Evolutionary conservation across 2,797 vertebrate genomes (phyloP), one percentile per base, ranked within the genome.

Genomic region (Fistularia commersonii): DNA sequence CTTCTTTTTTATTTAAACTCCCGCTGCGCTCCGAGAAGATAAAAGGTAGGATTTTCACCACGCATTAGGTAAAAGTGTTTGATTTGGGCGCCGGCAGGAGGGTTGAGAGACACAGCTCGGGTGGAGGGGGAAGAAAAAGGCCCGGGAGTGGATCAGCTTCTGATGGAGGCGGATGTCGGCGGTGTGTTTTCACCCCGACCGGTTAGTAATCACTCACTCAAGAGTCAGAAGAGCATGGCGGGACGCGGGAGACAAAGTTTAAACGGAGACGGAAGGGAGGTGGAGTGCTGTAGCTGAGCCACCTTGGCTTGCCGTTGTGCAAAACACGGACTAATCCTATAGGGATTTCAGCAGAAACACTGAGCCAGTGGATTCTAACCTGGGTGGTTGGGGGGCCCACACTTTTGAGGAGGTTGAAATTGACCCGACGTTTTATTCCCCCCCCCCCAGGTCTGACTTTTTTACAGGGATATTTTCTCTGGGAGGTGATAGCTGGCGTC

Each of bases 11-110:
- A 70, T 67, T 66, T 48, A 37, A 54, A 32, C 74, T 54, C 77
- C 76, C 6, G 51, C 78, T 65, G 78, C 37, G 75, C 55, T 35
- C 1, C 0, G 54, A 63, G 50, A 38, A 64, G 77, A 80, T 81
- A 61, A 82, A 76, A 76, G 61, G 39, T 49, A 36, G 76, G 78
- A 70, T 76, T 79, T 72, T 61, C 74, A 65, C 54, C 10, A 38
- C 5, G 62, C 57, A 69, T 81, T 81, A 76, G 73, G 58, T 66
- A 69, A 70, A 72, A 77, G 61, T 51, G 67, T 79, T 77, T 78
- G 72, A 77, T 75, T 76, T 32, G 2, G 15, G 63, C 51, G 56
- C 64, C 59, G 33, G 45, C 65, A 14, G n/a, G 48, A 61, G 65
- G 66, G 57, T 60, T 54, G 57, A 6, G 6, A 6, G 41, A 11